Evolutionary conservation across 2,113 vertebrate genomes (phyloP).

Genomic region (Orthonyx spaldingii): DNA sequence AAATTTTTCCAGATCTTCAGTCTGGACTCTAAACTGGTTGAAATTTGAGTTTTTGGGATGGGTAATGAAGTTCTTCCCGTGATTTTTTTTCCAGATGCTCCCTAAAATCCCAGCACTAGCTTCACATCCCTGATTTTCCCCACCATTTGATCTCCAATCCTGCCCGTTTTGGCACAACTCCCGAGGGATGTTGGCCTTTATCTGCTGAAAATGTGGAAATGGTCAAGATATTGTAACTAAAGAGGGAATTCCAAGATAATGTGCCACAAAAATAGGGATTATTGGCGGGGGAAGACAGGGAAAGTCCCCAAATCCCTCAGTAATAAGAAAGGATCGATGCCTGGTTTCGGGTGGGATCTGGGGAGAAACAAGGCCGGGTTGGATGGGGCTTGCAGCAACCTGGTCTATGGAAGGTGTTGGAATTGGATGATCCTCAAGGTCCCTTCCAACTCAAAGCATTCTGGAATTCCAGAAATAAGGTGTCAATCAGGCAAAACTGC

Average conservation of each 20-base stretch:
- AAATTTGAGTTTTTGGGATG: background rate
- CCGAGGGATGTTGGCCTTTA: background rate
- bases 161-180: accelerated
- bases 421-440: accelerated
- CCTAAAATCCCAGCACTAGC: background rate
- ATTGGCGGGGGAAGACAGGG: background rate
- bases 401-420: background rate
- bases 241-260: background rate
- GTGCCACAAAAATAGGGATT: background rate
- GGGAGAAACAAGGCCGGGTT: background rate
- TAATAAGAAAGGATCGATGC: background rate
- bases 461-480: background rate
- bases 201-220: background rate
- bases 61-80: background rate
- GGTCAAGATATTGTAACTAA: background rate
- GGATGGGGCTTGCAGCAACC: background rate
- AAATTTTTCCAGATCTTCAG: background rate
- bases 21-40: background rate
- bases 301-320: background rate
- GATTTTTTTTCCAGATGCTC: background rate
- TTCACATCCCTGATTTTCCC: background rate
- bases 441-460: background rate
- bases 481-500: background rate
- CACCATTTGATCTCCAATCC: background rate
- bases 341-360: background rate